Base-by-base conservation (phyloP, 2,888 invertebrate genomes). In the Priocnemis perturbator region DNA sequence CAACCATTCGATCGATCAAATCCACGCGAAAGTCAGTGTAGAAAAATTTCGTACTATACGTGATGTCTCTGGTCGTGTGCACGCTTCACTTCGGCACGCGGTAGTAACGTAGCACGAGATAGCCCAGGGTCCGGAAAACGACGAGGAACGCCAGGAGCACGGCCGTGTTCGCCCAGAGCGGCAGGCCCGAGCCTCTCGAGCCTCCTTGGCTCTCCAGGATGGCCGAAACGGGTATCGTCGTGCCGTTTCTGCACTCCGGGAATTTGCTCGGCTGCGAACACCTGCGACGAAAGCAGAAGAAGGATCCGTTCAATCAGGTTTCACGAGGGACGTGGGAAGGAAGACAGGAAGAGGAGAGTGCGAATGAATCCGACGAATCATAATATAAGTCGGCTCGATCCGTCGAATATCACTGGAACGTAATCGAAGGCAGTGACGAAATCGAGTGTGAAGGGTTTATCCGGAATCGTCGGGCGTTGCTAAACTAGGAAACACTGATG, bases 121-220 rank as follows among this genome's bases (percentile, higher is more conserved):
- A 95, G 74, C 95, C 94, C 74, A 94, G 90, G 64, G 93, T 90
- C 77, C 95, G 91, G 89, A 95, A 95, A 79, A 93, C 91, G 78
- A 94, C 86, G 75, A 95, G 91, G 90, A 94, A 95, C 81, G 92
- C 91, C 80, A 94, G 84, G 69, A 95, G 90, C 60, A 94, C 93
- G 67, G 93, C 88, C 15, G 94, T 94, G 89, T 95, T 95, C 69
- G 93, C 92, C 95, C 95, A 95, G 20, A 95, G 89, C 15, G 94
- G 93, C 73, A 91, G 85, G 64, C 87, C 86, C 56, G 86, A 81
- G 58, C 87, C 84, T 70, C 91, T 90, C 76, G 91, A 90, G 21
- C 93, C 92, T 64, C 93, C 93, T 83, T 93, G 93, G 69, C 92
- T 92, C 82, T 92, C 92, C 77, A 94, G 89, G 79, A 95, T 94